Base-by-base conservation (phyloP, 2,113 vertebrate species). In the Typhlomys cinereus region DNA sequence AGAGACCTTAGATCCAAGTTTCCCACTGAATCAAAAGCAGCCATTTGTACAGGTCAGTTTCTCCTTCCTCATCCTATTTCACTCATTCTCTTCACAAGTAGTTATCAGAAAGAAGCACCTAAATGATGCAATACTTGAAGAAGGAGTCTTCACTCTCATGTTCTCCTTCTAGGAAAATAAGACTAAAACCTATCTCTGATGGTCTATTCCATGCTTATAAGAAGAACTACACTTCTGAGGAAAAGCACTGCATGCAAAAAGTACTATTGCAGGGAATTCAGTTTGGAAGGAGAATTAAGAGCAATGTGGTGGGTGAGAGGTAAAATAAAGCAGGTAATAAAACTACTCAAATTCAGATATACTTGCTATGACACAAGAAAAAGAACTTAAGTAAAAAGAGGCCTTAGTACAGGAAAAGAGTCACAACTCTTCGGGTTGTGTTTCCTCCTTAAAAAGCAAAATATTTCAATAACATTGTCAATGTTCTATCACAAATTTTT, bases 371-470 rank as follows among this genome's bases (percentile, higher is more conserved):
- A 85, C 69, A 61, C 34, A 17, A 88, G 31, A 64, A 62, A 80
- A 44, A 69, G 7, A 52, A 90, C 2, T 69, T 73, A 78, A n/a
- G 29, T 62, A 62, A 1, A 79, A 3, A 86, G 61, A 62, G 20
- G 25, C 12, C 9, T 44, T 69, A 23, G 17, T 44, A 50, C 4
- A 71, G 50, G 7, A 70, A n/a, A 71, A 74, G 11, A 89, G 64
- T 20, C 52, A 73, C 61, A 70, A 73, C 21, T 85, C 66, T 71
- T 71, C 48, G 59, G 39, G 12, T 78, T 73, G 62, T 54, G 25
- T 62, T 73, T 90, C 84, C 85, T 81, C 44, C 50, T 85, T 88
- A 78, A 82, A 94, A 94, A 67, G 34, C 13, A 73, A 89, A 94
- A 59, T 90, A 88, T 64, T 93, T 90, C 59, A 88, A 29, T 62